A percentile compares a stretch with the other conserved stretches of the same genome.
Conservation (phyloP, 2,888 invertebrate genomes). For the Monoplex corrugatus region DNA sequence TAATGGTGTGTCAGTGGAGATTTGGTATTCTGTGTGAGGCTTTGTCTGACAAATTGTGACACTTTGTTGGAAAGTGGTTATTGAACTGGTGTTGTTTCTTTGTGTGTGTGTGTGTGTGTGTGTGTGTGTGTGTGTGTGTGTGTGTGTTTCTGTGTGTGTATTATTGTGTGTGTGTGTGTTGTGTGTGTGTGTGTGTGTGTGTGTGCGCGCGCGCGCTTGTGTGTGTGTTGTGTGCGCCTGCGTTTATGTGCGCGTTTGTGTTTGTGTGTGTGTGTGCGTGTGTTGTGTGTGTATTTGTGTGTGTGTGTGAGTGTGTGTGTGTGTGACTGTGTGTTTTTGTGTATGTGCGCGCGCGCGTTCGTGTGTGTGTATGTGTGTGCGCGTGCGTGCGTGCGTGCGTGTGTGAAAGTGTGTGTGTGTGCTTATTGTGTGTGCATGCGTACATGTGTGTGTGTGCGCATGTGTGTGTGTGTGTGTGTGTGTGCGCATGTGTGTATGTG, state of each 20-base stretch:
- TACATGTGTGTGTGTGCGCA: not conserved
- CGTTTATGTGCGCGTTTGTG: not conserved
- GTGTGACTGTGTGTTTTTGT: not conserved
- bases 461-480: not conserved
- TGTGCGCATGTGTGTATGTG: constrained; percentile 12
- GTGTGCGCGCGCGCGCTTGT: not conserved
- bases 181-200: not conserved
- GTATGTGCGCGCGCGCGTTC: not conserved
- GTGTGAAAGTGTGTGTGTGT: not conserved
- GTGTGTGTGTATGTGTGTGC: too few relatives aligned
- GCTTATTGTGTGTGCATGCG: not conserved
- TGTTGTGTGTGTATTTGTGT: not conserved
- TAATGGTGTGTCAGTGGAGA: too few relatives aligned
- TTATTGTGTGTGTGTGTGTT: too few relatives aligned
- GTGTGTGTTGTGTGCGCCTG: too few relatives aligned
- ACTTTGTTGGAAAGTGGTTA: too few relatives aligned
- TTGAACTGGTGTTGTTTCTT: too few relatives aligned
- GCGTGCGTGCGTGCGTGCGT: not conserved
- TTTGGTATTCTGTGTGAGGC: too few relatives aligned
- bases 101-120: too few relatives aligned
- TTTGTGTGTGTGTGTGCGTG: too few relatives aligned
- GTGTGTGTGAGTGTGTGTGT: too few relatives aligned
- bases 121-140: not conserved
- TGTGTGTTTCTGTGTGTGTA: not conserved
- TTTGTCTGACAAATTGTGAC: too few relatives aligned